phyloP scores from a whole-genome alignment of 2,797 vertebrate genomes.

The Petrocephalus sullivani region DNA sequence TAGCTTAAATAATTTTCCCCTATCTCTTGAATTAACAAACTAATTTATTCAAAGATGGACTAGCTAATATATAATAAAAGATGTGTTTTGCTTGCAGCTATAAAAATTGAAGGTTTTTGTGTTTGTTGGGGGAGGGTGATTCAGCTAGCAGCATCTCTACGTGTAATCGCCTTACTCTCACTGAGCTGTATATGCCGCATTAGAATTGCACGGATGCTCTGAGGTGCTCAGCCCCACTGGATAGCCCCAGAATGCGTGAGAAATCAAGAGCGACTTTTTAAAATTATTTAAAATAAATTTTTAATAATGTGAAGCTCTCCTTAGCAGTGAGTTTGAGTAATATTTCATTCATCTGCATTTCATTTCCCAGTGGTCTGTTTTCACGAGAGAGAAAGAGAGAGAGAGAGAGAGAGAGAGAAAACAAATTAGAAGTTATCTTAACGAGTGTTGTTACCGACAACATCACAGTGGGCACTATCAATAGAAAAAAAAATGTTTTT shows the following conservation, averaged over 20 bases:
- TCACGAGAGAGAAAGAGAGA: not conserved
- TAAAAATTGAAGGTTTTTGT: not conserved
- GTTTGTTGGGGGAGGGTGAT: constrained; percentile 10
- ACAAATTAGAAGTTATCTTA: not conserved
- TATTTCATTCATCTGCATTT: not conserved
- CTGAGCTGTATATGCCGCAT: not conserved
- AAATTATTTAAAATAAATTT: not conserved
- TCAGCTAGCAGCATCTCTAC: not conserved
- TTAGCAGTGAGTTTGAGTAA: not conserved
- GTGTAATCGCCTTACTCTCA: not conserved
- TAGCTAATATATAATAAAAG: not conserved
- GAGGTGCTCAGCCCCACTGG: not conserved
- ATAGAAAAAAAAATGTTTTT: not conserved
- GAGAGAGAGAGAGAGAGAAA: not conserved
- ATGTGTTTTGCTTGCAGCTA: not conserved
- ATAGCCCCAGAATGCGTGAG: not conserved
- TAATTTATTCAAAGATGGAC: not conserved
- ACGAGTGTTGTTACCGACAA: not conserved
- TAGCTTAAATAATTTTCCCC: not conserved
- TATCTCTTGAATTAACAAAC: not conserved
- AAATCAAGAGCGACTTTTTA: not conserved
- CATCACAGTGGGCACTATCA: not conserved
- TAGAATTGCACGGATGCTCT: not conserved
- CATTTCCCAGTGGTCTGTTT: not conserved
- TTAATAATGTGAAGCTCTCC: not conserved